These are phyloP conservation scores for Champsocephalus esox DNA, from an alignment of 2,797 vertebrate genomes.

Conservation along the genomic window DNA sequence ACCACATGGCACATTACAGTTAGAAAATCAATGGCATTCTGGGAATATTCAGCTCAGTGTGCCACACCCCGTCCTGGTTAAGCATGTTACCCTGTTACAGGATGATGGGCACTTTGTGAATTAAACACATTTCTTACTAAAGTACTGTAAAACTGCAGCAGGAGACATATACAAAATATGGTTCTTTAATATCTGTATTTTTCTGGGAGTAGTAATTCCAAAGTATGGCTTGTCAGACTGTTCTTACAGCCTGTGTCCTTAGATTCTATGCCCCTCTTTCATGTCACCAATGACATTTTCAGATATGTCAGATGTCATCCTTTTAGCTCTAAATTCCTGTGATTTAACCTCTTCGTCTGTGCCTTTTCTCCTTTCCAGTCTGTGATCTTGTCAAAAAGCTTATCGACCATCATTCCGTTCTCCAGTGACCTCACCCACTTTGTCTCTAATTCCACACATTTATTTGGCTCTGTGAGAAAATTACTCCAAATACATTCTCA, in stretches of 20 bases:
- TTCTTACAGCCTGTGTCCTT: not conserved
- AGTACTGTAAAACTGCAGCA: not conserved
- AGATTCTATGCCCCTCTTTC: slow-evolving; percentile 3
- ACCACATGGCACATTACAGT: slow-evolving; percentile 63
- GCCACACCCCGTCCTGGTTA: slow-evolving; percentile 38
- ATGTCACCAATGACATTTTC: slow-evolving; percentile 30
- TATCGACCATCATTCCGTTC: slow-evolving; percentile 11
- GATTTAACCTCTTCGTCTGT: slow-evolving; percentile 15
- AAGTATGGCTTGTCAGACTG: not conserved
- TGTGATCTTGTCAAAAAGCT: slow-evolving; percentile 20
- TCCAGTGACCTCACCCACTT: slow-evolving; percentile 7
- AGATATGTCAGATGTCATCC: slow-evolving; percentile 35
- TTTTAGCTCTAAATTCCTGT: slow-evolving; percentile 13
- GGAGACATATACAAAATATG: not conserved
- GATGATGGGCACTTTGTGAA: not conserved
- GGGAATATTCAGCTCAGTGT: slow-evolving; percentile 64
- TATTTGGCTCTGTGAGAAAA: slow-evolving; percentile 14
- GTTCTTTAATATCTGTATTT: not conserved
- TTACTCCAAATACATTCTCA: slow-evolving; percentile 7
- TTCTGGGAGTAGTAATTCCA: slow-evolving; percentile 1
- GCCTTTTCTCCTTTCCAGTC: not conserved
- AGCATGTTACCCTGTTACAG: slow-evolving; percentile 10
- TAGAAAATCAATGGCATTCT: slow-evolving; percentile 72
- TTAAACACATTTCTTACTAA: not conserved
- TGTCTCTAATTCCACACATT: slow-evolving; percentile 7